phyloP scores from a whole-genome alignment of 2,113 vertebrate species.

The Stigmatopora nigra region DNA sequence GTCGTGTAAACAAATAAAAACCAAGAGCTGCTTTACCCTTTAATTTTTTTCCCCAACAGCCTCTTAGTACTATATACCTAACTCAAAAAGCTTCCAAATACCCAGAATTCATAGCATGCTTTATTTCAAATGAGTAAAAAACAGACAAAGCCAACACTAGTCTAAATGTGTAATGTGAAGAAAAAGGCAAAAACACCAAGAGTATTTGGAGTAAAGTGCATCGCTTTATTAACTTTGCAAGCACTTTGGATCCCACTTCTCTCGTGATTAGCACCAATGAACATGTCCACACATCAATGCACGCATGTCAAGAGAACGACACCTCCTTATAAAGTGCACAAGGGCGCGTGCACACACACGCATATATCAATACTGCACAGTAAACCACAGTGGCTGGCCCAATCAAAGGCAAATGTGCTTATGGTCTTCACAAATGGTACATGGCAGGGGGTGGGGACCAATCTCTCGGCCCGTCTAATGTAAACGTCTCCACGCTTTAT shows the following conservation, averaged over 20 bases:
- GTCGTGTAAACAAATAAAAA: conserved; percentile 17
- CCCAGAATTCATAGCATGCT: too few species aligned
- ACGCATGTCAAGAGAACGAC: conserved; percentile 57
- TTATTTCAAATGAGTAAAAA: too few species aligned
- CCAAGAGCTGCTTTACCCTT: neutral
- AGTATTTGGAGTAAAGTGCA: conserved; percentile 54
- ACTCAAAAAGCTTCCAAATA: too few species aligned
- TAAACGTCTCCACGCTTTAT: conserved; percentile 49
- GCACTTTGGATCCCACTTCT: conserved; percentile 59
- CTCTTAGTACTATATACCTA: too few species aligned
- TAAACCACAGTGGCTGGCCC: conserved; percentile 62
- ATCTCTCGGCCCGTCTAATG: conserved; percentile 38
- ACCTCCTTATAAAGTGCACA: conserved; percentile 63
- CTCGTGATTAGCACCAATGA: conserved; percentile 66
- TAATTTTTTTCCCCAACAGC: neutral
- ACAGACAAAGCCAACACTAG: too few species aligned
- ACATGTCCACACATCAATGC: conserved; percentile 57
- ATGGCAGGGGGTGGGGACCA: conserved; percentile 44
- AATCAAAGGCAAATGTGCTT: conserved; percentile 63
- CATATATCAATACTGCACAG: conserved; percentile 57
- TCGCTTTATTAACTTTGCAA: conserved; percentile 57
- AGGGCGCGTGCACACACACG: conserved; percentile 39
- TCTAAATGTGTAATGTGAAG: too few species aligned
- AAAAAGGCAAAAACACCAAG: neutral
- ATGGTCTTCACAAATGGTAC: conserved; percentile 62